Evolutionary conservation across 1,140 invertebrate species (phyloP).

Genomic region (Pseudomyrmex dendroicus): DNA sequence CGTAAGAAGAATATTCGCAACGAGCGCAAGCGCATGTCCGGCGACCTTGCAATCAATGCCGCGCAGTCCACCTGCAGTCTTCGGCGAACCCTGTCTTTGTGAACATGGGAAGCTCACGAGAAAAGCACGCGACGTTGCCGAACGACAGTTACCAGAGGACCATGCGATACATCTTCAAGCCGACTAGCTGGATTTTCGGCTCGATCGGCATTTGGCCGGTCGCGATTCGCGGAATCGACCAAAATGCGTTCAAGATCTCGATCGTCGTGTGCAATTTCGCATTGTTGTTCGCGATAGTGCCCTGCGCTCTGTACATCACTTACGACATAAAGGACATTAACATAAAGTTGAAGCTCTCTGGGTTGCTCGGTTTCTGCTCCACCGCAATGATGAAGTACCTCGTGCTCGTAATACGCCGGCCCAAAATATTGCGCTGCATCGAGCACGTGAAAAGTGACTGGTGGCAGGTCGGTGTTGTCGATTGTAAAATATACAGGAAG

Average conservation of each 20-base stretch:
- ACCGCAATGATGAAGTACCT: constrained; percentile 62
- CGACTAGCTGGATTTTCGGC: constrained; percentile 1
- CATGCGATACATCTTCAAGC: constrained; percentile 28
- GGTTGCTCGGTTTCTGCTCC: constrained; percentile 51
- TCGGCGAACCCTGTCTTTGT: background rate
- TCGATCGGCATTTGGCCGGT: constrained; percentile 54
- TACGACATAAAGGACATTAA: constrained; percentile 48
- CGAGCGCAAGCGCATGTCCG: constrained; percentile 24
- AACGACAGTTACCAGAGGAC: constrained; percentile 23
- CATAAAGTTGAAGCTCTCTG: constrained; percentile 39
- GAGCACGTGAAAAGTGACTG: constrained; percentile 65
- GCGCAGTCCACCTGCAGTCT: constrained; percentile 25
- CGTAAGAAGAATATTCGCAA: background rate
- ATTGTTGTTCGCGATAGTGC: constrained; percentile 53
- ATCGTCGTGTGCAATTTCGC: constrained; percentile 41
- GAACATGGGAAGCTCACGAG: constrained; percentile 5
- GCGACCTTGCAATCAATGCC: constrained; percentile 54
- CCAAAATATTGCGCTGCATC: constrained; percentile 59
- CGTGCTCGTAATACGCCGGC: constrained; percentile 41
- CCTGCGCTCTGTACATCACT: constrained; percentile 45
- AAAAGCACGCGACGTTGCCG: background rate
- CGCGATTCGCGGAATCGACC: constrained; percentile 1
- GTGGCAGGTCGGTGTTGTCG: constrained; percentile 32
- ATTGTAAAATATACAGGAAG: background rate
- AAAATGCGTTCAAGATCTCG: background rate